Base-by-base conservation (phyloP, 2,797 vertebrate genomes). In the Gila robusta region DNA sequence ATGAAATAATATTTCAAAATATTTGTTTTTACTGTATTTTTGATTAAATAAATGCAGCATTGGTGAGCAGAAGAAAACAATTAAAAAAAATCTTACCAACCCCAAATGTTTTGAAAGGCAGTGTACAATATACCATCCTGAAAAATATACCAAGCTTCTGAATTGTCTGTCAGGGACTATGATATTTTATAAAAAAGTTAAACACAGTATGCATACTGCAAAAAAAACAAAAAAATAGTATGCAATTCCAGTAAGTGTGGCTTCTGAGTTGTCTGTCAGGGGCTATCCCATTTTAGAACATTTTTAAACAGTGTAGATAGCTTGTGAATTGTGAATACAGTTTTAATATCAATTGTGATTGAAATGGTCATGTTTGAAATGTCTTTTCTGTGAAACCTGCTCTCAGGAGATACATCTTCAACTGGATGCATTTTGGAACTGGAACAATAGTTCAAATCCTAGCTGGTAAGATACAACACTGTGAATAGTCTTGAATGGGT, bases 401-500 rank as follows among this genome's bases (percentile, higher is more conserved):
- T 87, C 73, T 64, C 88, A 98, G 97, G 90, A 95, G 97, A 87
- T 92, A 92, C 2, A 87, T 96, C 41, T 98, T 98, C 91, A 97
- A 95, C 89, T 97, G 97, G 96, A 89, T 95, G 83, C 97, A 98
- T 71, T 96, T 96, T 94, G 93, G 94, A 86, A 90, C 91, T 69
- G 97, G 97, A 26, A 96, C 95, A 52, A 88, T 90, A 86, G 94
- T 93, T 85, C 96, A 97, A 91, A 95, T 97, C 90, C 87, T 97
- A 83, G 96, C 96, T 91, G 96, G 97, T 97, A 92, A 96, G 95
- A 84, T 16, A 54, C 52, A 49, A 19, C 28, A 28, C 7, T 73
- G 35, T 44, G 4, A 44, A n/a, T 62, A 67, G 62, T 49, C 79
- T 59, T 0, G 3, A 32, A 21, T 12, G 10, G 14, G 14, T 81